Evolutionary conservation across 2,113 vertebrate species (phyloP).

Genomic region (Xiphophorus couchianus): DNA sequence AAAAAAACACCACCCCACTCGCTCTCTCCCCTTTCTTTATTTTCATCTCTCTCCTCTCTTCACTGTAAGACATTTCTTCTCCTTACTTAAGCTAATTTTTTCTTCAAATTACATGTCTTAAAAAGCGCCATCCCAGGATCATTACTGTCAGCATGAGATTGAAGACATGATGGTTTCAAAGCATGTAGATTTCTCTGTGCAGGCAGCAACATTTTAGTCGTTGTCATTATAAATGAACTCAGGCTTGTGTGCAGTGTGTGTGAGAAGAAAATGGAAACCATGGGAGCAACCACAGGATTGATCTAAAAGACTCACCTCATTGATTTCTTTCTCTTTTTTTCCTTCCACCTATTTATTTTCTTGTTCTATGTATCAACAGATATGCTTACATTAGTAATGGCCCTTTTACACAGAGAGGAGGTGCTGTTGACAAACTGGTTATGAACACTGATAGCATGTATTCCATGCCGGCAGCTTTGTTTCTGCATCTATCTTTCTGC

Average conservation of each 20-base stretch:
- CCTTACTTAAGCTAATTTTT: conserved; percentile 49
- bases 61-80: conserved; percentile 35
- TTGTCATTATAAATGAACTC: conserved; percentile 65
- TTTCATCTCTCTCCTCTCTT: conserved; percentile 21
- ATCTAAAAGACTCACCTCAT: conserved; percentile 58
- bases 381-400: conserved; percentile 40
- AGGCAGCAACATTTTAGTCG: conserved; percentile 60
- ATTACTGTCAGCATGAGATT: conserved; percentile 66
- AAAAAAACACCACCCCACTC: neutral
- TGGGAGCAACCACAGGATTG: conserved; percentile 46
- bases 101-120: conserved; percentile 66
- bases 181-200: conserved; percentile 60
- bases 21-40: neutral
- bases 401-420: neutral
- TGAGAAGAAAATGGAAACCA: conserved; percentile 39
- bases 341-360: conserved; percentile 53
- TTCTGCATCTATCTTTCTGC: neutral
- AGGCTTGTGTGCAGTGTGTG: conserved; percentile 22
- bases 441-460: conserved; percentile 4
- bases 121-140: conserved; percentile 64
- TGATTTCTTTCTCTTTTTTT: conserved; percentile 56
- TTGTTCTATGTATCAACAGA: conserved; percentile 46
- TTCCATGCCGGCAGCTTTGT: neutral
- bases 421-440: neutral
- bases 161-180: conserved; percentile 69